These are phyloP conservation scores for Hypselothyrea guttata DNA, from an alignment of 2,888 invertebrate genomes.

Conservation along the genomic window DNA sequence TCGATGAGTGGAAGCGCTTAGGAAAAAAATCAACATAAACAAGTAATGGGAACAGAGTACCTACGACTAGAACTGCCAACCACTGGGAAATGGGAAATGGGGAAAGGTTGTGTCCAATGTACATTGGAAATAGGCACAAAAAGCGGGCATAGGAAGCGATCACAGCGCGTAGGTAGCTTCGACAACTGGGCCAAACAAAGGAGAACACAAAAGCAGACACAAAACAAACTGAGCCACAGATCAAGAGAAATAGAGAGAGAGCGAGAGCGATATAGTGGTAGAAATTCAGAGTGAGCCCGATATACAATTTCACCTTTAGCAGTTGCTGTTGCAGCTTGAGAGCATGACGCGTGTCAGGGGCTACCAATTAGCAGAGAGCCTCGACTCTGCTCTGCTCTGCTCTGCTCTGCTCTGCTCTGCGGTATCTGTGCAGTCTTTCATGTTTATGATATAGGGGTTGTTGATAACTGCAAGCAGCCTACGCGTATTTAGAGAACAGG, in stretches of 20 bases:
- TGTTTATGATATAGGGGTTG: conserved; percentile 58
- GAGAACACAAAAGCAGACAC: conserved; percentile 9
- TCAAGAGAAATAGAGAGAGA: neutral
- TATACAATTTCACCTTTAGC: conserved; percentile 53
- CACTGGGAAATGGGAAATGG: conserved; percentile 38
- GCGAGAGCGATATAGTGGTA: neutral
- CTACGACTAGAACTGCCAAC: conserved; percentile 46
- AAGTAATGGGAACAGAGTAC: conserved; percentile 1
- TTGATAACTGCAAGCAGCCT: conserved; percentile 12
- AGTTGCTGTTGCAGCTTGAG: conserved; percentile 32
- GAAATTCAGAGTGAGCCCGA: conserved; percentile 11
- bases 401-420: conserved; percentile 39
- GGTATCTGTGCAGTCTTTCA: conserved; percentile 66
- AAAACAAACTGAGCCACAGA: neutral
- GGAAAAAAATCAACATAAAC: conserved; percentile 61
- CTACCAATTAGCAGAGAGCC: conserved; percentile 62
- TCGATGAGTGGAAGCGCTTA: conserved; percentile 52
- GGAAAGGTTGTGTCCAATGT: conserved; percentile 56
- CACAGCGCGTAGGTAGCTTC: conserved; percentile 55
- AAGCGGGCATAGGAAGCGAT: conserved; percentile 27
- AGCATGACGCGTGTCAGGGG: conserved; percentile 73
- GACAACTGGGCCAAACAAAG: conserved; percentile 54
- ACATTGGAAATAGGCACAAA: conserved; percentile 31
- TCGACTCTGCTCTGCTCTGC: conserved; percentile 30
- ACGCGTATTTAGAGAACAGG: conserved; percentile 2